phyloP scores from a whole-genome alignment of 2,797 vertebrate genomes.

The Rachycentron canadum region DNA sequence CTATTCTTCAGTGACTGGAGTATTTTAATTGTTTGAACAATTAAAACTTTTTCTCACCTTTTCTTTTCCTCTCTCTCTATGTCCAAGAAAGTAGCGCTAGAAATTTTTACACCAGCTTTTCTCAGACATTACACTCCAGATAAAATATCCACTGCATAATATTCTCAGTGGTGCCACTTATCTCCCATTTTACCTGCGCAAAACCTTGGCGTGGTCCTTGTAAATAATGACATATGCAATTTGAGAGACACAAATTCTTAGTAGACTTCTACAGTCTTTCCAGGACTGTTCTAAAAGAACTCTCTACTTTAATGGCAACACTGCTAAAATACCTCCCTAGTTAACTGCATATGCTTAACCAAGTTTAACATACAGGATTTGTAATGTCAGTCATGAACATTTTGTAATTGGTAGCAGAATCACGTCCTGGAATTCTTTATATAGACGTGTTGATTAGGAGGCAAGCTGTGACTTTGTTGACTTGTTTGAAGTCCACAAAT shows the following conservation, averaged over 20 bases:
- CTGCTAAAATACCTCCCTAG: slow-evolving; percentile 4
- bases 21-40: slow-evolving; percentile 9
- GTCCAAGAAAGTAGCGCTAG: slow-evolving; percentile 17
- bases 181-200: slow-evolving; percentile 10
- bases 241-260: slow-evolving; percentile 15
- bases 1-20: background rate
- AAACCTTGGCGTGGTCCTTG: slow-evolving; percentile 12
- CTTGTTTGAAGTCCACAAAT: slow-evolving; percentile 10
- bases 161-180: slow-evolving; percentile 20
- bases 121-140: slow-evolving; percentile 18
- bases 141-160: background rate
- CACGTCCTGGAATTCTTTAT: background rate
- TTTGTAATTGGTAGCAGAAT: slow-evolving; percentile 12
- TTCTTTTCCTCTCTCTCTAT: background rate
- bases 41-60: background rate
- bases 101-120: slow-evolving; percentile 3
- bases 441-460: slow-evolving; percentile 40
- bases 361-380: background rate
- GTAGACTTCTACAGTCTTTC: slow-evolving; percentile 8
- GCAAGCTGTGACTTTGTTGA: slow-evolving; percentile 17
- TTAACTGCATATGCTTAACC: slow-evolving; percentile 6
- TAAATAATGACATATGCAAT: slow-evolving; percentile 33
- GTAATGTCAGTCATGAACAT: background rate
- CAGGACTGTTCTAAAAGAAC: background rate
- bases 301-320: slow-evolving; percentile 11